Evolutionary conservation across 1,140 invertebrate genomes (phyloP).

Genomic region (Drosophila nigrodunni): DNA sequence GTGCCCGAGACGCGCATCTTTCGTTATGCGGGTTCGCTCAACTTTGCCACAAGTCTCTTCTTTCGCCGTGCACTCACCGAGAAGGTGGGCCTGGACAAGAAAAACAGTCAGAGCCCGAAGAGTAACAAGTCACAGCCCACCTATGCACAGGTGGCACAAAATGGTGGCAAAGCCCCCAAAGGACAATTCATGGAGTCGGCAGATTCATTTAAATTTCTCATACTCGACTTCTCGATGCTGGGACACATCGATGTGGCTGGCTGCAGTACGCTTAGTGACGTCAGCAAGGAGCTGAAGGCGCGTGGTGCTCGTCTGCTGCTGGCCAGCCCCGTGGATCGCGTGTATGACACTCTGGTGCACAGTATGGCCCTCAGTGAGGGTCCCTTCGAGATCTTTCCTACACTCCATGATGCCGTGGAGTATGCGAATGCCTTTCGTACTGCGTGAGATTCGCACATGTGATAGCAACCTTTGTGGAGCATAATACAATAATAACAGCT

Average conservation of each 20-base stretch:
- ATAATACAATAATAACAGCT: conserved; percentile 59
- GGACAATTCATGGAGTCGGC: conserved; percentile 24
- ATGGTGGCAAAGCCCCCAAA: conserved; percentile 46
- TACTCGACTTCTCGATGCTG: conserved; percentile 77
- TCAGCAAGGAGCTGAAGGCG: conserved; percentile 71
- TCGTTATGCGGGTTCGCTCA: conserved; percentile 78
- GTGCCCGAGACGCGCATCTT: conserved; percentile 77
- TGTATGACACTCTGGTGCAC: conserved; percentile 80
- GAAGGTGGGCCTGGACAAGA: conserved; percentile 60
- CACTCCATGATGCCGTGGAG: conserved; percentile 80
- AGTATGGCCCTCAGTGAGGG: conserved; percentile 80
- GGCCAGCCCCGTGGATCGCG: conserved; percentile 75
- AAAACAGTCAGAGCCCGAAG: conserved; percentile 17
- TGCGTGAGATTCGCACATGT: conserved; percentile 64
- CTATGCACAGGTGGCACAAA: conserved; percentile 58
- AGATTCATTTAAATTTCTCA: conserved; percentile 53
- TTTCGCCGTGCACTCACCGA: conserved; percentile 73
- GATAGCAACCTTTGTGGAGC: conserved; percentile 52
- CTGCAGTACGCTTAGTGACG: conserved; percentile 66
- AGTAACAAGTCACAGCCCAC: conserved; percentile 38
- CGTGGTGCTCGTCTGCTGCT: conserved; percentile 65
- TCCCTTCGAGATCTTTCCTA: conserved; percentile 80
- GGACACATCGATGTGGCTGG: conserved; percentile 81
- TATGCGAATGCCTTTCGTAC: conserved; percentile 76
- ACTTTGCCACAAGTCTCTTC: conserved; percentile 76